Base-by-base conservation (phyloP, 2,888 invertebrate species). In the Pristionchus arcanus region DNA sequence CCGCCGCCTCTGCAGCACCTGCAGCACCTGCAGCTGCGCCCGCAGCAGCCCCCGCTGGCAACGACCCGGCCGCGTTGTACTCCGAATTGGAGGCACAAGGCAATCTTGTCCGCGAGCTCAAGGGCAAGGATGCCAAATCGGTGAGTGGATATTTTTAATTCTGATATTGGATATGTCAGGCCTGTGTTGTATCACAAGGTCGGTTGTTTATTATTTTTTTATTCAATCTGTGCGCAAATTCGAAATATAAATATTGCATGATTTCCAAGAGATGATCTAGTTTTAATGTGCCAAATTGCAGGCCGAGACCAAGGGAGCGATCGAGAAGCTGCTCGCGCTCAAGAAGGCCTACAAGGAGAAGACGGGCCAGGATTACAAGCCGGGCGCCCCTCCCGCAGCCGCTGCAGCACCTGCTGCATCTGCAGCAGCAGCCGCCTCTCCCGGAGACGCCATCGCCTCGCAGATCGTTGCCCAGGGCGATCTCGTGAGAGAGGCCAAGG, bases 341-440 rank as follows among this genome's bases (percentile, higher is more conserved):
- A 98, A 98, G 95, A 96, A 96, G 0, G 96, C 97, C 91, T 98
- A 97, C 95, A 98, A 97, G 95, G 95, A 96, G 21, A 94, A 96
- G 77, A 97, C 97, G 9, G 97, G 97, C 0, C 66, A 89, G 90
- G 89, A 81, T 15, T 88, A 90, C 59, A 90, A 90, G 63, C 90
- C 90, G 19, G 86, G 86, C 9, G 81, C 86, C 77, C 74, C 77
- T 15, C 89, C 89, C 13, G 66, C 49, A 34, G 37, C 85, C 28
- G 37, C 85, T 31, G 55, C 84, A 37, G 68, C 87, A 31, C 11
- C 87, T 71, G 71, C 87, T 11, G 28, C 86, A 19, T 3, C 86
- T 9, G 28, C 68, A 2, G 25, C 68, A n/a, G 63, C 63, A 28
- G 68, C 49, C 15, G 55, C 87, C 25, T 21, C 63, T 28, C 55